Evolutionary conservation across 2,797 vertebrate genomes (phyloP).

Genomic region (Sebastes glaucus): DNA sequence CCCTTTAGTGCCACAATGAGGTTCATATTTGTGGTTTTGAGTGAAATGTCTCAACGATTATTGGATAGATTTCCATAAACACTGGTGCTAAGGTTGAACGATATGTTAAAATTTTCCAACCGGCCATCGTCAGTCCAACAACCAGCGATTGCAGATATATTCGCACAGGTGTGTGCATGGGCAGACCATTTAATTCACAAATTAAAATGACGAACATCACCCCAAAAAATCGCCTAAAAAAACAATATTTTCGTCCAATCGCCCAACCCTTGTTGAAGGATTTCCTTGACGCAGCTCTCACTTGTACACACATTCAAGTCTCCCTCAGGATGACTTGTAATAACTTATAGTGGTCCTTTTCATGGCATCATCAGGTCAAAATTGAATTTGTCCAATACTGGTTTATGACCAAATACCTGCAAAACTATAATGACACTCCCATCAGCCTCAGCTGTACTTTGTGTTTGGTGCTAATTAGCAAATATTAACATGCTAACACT

Average conservation of each 20-base stretch:
- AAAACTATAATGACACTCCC: neutral
- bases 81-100: neutral
- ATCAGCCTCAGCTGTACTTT: neutral
- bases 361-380: neutral
- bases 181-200: too few relatives aligned
- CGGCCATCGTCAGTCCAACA: neutral
- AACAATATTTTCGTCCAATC: too few relatives aligned
- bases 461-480: neutral
- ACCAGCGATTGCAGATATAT: neutral
- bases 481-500: neutral
- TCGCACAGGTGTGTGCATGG: accelerated
- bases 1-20: neutral
- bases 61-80: neutral
- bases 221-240: too few relatives aligned
- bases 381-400: neutral
- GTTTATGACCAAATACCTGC: neutral
- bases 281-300: too few relatives aligned
- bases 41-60: neutral
- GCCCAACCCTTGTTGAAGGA: too few relatives aligned
- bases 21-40: neutral
- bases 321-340: neutral
- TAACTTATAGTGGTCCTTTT: neutral
- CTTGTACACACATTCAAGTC: neutral
- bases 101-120: neutral
- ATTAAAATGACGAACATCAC: too few relatives aligned